Evolutionary conservation across 2,888 invertebrate species (phyloP).

Genomic region (Belgica antarctica): DNA sequence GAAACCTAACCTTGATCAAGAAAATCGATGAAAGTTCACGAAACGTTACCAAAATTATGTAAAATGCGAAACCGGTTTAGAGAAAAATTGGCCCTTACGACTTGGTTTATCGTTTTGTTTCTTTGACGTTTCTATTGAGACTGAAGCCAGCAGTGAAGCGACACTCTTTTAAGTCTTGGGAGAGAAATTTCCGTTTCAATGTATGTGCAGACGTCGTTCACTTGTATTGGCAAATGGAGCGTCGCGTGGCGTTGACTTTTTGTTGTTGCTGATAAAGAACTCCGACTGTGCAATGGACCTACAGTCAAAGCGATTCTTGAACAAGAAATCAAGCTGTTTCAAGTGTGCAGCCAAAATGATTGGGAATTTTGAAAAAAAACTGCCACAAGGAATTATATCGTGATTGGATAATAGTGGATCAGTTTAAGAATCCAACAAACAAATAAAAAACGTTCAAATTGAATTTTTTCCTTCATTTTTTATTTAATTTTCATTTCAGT

Average conservation of each 20-base stretch:
- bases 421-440: no score
- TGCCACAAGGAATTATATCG: no score
- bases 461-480: conserved; percentile 9
- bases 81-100: no score
- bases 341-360: no score
- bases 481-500: conserved; percentile 7
- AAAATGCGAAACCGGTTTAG: not conserved
- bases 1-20: conserved; percentile 1
- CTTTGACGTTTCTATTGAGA: not conserved
- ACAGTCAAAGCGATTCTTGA: no score
- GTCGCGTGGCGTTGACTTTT: no score
- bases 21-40: not conserved
- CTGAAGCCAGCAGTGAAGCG: not conserved
- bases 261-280: no score
- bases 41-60: not conserved
- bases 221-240: not conserved
- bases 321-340: no score
- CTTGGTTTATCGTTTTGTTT: not conserved
- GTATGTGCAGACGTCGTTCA: not conserved
- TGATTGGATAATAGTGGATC: no score
- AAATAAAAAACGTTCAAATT: no score
- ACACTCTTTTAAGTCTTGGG: not conserved
- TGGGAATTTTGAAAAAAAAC: no score
- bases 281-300: no score
- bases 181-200: not conserved